Conservation (phyloP, 2,888 invertebrate genomes). For the Didymodactylos carnosus region DNA sequence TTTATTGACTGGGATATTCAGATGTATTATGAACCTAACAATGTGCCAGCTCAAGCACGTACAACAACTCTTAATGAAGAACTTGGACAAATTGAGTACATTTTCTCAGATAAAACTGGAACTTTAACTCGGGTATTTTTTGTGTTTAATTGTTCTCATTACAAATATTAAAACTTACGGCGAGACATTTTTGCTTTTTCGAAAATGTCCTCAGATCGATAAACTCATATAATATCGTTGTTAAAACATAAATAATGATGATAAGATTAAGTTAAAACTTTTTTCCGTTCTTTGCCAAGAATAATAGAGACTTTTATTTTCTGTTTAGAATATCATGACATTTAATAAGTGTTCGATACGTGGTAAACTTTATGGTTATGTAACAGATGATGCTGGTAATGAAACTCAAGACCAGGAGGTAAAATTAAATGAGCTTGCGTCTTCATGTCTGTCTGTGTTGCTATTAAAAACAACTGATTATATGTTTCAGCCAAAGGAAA, state of each 20-base stretch:
- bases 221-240: too few relatives aligned
- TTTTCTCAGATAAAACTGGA: constrained; percentile 97
- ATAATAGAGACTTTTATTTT: not conserved
- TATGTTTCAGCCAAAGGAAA: too few relatives aligned
- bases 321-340: constrained; percentile 28
- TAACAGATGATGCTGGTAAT: constrained; percentile 51
- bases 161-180: too few relatives aligned
- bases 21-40: constrained; percentile 73
- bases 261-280: too few relatives aligned
- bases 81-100: constrained; percentile 91
- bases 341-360: constrained; percentile 82
- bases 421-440: too few relatives aligned
- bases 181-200: too few relatives aligned
- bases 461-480: too few relatives aligned
- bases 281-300: too few relatives aligned
- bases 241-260: too few relatives aligned
- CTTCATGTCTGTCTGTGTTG: too few relatives aligned
- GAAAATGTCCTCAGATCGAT: too few relatives aligned
- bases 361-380: constrained; percentile 59
- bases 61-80: constrained; percentile 97
- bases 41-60: constrained; percentile 70
- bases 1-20: constrained; percentile 96
- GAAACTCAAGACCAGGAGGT: not conserved
- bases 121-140: constrained; percentile 53
- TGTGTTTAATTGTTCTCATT: not conserved